Percentiles rank a stretch among this genome's conserved stretches.
Conservation (phyloP, 2,113 vertebrate species). For the Rhinoptilus africanus region DNA sequence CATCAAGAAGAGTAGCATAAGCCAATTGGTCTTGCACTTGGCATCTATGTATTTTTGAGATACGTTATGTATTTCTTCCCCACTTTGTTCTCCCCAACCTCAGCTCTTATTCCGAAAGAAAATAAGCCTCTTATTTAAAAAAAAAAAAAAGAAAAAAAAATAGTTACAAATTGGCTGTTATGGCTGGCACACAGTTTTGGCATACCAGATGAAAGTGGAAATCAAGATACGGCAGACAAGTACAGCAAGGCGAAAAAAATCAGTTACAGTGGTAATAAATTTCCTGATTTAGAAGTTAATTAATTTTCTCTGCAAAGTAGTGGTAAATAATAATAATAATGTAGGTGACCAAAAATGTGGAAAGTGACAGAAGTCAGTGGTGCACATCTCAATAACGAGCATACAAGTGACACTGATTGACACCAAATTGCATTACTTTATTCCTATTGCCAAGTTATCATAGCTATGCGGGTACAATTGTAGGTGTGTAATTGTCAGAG, state of each 20-base stretch:
- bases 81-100: not conserved
- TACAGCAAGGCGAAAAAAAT: not conserved
- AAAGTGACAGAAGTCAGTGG: not conserved
- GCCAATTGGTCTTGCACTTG: not conserved
- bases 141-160: not conserved
- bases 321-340: not conserved
- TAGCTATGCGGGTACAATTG: accelerated
- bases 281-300: not conserved
- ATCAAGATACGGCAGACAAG: not conserved
- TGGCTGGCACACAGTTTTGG: not conserved
- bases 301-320: not conserved
- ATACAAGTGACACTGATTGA: not conserved
- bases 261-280: not conserved
- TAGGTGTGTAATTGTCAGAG: not conserved
- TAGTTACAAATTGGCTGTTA: not conserved
- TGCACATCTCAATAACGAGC: accelerated
- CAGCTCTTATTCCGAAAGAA: not conserved
- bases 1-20: not conserved
- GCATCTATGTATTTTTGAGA: not conserved
- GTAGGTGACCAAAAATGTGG: not conserved
- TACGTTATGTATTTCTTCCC: not conserved
- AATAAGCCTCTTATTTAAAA: not conserved
- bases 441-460: not conserved
- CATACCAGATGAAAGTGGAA: not conserved
- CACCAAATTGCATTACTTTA: accelerated